Evolutionary conservation across 1,140 invertebrate genomes (phyloP).

Genomic region (Pectinophora gossypiella): DNA sequence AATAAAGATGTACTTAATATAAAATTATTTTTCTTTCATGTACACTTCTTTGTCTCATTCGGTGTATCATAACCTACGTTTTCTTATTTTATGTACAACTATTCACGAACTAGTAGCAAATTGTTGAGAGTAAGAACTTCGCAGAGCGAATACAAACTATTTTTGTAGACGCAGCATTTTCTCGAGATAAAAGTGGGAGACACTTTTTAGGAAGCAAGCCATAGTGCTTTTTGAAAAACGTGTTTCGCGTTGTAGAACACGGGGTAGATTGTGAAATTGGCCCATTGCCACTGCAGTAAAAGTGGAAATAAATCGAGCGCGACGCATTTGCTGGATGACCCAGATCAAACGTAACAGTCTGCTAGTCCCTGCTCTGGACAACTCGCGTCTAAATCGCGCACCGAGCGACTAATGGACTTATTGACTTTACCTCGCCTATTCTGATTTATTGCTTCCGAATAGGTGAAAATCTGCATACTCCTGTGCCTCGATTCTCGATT

Average conservation of each 20-base stretch:
- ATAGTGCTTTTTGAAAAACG: conserved; percentile 48
- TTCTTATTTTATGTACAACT: no score
- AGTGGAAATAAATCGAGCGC: conserved; percentile 67
- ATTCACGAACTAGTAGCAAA: no score
- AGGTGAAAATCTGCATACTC: no score
- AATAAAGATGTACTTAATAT: no score
- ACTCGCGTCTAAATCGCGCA: neutral
- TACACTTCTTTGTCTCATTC: no score
- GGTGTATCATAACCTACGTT: no score
- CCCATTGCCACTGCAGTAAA: conserved; percentile 69
- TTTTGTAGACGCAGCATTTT: neutral
- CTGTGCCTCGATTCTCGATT: no score
- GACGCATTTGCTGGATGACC: conserved; percentile 63
- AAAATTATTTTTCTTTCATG: no score
- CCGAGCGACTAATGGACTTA: neutral
- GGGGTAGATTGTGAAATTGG: conserved; percentile 59
- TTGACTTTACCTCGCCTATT: no score
- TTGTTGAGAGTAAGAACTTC: neutral
- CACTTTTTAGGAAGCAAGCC: conserved; percentile 8
- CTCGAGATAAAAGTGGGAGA: neutral
- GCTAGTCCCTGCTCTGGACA: neutral
- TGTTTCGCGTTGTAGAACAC: conserved; percentile 52
- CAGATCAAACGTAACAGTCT: conserved; percentile 49
- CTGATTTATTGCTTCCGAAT: no score
- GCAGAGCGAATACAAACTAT: neutral